Evolutionary conservation across 2,113 vertebrate species (phyloP).

Genomic region (Monarcha castaneiventris): DNA sequence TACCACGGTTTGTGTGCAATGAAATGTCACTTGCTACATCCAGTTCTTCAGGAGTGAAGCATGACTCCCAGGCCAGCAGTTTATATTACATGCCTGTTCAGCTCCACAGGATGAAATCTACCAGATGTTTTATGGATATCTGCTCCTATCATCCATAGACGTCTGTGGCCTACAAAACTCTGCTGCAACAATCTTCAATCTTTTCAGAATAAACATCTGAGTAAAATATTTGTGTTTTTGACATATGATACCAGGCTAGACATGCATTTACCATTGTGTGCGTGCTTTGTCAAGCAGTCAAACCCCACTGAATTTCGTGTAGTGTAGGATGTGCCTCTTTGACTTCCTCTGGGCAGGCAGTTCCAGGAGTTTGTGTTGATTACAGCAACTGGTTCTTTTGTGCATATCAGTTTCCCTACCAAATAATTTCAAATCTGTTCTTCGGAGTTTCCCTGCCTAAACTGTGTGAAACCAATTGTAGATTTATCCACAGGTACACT

Average conservation of each 20-base stretch:
- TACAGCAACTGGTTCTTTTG: not conserved
- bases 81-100: not conserved
- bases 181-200: not conserved
- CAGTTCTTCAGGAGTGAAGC: not conserved
- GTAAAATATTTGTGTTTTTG: not conserved
- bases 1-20: not conserved
- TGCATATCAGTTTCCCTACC: not conserved
- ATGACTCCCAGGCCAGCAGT: not conserved
- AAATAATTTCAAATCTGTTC: not conserved
- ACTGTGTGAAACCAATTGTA: not conserved
- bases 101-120: not conserved
- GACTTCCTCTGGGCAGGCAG: not conserved
- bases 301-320: not conserved
- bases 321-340: not conserved
- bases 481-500: not conserved
- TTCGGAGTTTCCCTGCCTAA: not conserved
- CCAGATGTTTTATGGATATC: conserved; percentile 15
- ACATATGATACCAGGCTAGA: not conserved
- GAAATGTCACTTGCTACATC: not conserved
- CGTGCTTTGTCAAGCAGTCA: not conserved
- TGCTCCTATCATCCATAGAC: not conserved
- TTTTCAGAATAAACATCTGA: not conserved
- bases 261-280: not conserved
- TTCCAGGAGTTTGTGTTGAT: not conserved
- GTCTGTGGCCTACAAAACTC: not conserved